Evolutionary conservation across 2,888 invertebrate species (phyloP).

Genomic region (Heteromurus nitidus): DNA sequence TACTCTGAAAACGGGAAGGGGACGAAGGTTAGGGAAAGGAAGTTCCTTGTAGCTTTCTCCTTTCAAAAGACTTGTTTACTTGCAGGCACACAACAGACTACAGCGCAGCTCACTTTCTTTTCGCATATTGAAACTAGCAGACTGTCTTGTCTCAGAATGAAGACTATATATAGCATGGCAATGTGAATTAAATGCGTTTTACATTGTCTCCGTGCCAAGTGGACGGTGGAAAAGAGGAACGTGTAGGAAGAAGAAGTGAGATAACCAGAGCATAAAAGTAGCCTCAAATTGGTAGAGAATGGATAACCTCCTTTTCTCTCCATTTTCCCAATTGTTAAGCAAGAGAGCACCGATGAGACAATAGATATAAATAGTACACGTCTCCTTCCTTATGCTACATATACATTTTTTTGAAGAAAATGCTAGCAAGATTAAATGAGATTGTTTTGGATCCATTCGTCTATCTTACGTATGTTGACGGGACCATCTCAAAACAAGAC

Average conservation of each 20-base stretch:
- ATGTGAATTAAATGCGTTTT: neutral
- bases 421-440: constrained; percentile 48
- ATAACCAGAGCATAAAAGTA: constrained; percentile 17
- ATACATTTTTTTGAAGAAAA: constrained; percentile 14
- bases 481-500: too few species aligned
- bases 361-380: too few species aligned
- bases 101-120: neutral
- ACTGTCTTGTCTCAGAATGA: neutral
- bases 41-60: too few species aligned
- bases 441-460: constrained; percentile 29
- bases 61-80: too few species aligned
- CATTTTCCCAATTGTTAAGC: neutral
- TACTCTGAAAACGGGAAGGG: too few species aligned
- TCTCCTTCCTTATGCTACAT: too few species aligned
- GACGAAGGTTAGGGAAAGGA: too few species aligned
- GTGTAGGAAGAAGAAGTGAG: neutral
- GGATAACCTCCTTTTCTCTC: neutral
- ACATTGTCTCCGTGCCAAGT: constrained; percentile 5
- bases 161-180: too few species aligned
- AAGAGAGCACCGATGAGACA: neutral
- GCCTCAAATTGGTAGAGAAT: neutral
- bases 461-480: neutral
- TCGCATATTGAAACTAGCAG: too few species aligned
- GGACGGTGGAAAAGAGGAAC: neutral
- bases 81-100: too few species aligned